Evolutionary conservation across 2,888 invertebrate genomes (phyloP), one percentile per base, ranked within the genome.

Genomic region (Metellina segmentata): DNA sequence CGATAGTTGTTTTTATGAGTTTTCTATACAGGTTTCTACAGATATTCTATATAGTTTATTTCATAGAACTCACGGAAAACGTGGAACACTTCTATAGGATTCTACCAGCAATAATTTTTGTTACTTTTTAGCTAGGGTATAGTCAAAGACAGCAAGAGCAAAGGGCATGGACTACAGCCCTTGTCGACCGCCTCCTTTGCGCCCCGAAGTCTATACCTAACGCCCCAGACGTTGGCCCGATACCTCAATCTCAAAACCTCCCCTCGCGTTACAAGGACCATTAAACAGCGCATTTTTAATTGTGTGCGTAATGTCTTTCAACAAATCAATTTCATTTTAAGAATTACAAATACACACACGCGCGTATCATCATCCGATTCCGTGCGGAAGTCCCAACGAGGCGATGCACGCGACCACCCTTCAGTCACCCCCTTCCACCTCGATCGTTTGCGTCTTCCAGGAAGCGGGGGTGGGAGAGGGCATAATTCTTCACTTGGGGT

Each of bases 401-500:
- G 34, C 34, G 34, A 34, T 34, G 34, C 34, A 34, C 34, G 34
- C 34, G 34, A 34, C 34, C 8, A 13, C 61, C 16, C 61, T 11
- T 61, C 61, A 61, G 13, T 11, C 61, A 61, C 11, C 61, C n/a
- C 61, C 61, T 61, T 61, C 61, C 61, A 5, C 61, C 61, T 11
- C 11, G 11, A 61, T 61, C 61, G 61, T 61, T 61, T 61, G 61
- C 61, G 16, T 61, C 13, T 11, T 61, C 7, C 34, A 4, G 34
- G 34, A 34, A 34, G 34, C 4, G 34, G 34, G 34, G 34, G 34
- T 34, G 16, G 34, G 34, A n/a, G 48, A 13, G 49, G 49, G 49
- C 34, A 75, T 75, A 51, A 82, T 72, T 52, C 82, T 48, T 48
- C 81, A 20, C n/a, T 53, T 19, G 52, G 9, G 4, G 20, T 75